These are phyloP conservation scores for Callospermophilus lateralis DNA, from an alignment of 2,113 vertebrate species.

Conservation along the genomic window DNA sequence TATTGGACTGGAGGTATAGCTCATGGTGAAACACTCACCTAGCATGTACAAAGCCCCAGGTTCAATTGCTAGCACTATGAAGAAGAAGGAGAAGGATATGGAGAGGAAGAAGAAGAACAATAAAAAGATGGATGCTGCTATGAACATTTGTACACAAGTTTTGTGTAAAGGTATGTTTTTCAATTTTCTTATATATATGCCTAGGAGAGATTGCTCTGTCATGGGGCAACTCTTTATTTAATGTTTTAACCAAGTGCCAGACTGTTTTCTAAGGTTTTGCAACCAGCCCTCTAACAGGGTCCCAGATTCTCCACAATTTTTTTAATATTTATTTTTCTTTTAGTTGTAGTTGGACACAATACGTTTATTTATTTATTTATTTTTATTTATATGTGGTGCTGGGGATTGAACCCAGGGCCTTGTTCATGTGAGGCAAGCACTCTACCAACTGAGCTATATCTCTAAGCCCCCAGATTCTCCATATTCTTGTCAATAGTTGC, in stretches of 20 bases:
- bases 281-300: neutral
- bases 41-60: neutral
- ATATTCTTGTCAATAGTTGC: neutral
- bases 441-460: no score
- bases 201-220: neutral
- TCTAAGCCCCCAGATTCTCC: neutral
- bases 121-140: neutral
- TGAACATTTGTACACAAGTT: neutral
- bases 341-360: no score
- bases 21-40: neutral
- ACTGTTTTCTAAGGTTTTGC: neutral
- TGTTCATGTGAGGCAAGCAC: no score
- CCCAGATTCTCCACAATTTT: neutral
- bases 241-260: constrained; percentile 27
- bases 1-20: neutral
- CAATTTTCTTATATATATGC: neutral
- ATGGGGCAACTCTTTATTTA: neutral
- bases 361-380: no score
- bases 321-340: neutral
- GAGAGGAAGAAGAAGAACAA: neutral
- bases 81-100: neutral
- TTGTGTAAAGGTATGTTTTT: constrained; percentile 11
- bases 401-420: no score
- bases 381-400: no score
- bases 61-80: neutral